Percentiles rank a stretch among this genome's conserved stretches.
Conservation (phyloP, 2,888 invertebrate species). For the Melolontha melolontha region DNA sequence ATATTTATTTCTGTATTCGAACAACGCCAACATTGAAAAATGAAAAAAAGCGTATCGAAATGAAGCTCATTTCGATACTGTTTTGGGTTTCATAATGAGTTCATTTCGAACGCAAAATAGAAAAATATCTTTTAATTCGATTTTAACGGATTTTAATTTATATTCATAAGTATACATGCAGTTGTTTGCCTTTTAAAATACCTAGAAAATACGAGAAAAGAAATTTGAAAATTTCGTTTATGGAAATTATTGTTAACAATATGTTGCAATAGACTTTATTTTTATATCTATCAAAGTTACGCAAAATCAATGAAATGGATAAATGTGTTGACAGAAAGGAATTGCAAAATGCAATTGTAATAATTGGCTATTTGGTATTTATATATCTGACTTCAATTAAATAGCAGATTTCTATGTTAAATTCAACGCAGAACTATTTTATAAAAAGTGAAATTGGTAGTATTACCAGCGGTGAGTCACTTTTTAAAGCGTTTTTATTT, state of each 20-base stretch:
- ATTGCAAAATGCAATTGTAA: conserved; percentile 20
- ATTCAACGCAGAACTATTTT: not conserved
- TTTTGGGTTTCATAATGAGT: too few relatives aligned
- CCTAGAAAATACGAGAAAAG: conserved; percentile 13
- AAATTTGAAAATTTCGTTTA: conserved; percentile 26
- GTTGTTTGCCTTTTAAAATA: not conserved
- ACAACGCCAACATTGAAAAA: too few relatives aligned
- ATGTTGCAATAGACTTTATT: conserved; percentile 30
- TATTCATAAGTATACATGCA: not conserved
- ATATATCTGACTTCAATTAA: conserved; percentile 13
- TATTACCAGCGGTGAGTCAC: conserved; percentile 2
- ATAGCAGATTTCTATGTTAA: conserved; percentile 11
- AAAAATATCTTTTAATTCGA: conserved; percentile 16
- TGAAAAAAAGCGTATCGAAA: too few relatives aligned
- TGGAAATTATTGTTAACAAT: conserved; percentile 26
- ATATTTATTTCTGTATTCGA: too few relatives aligned
- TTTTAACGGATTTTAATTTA: conserved; percentile 10
- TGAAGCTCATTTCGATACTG: too few relatives aligned
- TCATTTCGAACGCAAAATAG: too few relatives aligned
- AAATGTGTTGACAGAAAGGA: conserved; percentile 25
- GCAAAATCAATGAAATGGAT: conserved; percentile 36
- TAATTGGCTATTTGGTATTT: conserved; percentile 8
- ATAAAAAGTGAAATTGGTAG: conserved; percentile 9
- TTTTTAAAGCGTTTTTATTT: conserved; percentile 6
- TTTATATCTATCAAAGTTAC: conserved; percentile 15